A percentile compares a stretch with the other conserved stretches of the same genome.
phyloP scores from a whole-genome alignment of 2,113 vertebrate species.

The Ictidomys tridecemlineatus region DNA sequence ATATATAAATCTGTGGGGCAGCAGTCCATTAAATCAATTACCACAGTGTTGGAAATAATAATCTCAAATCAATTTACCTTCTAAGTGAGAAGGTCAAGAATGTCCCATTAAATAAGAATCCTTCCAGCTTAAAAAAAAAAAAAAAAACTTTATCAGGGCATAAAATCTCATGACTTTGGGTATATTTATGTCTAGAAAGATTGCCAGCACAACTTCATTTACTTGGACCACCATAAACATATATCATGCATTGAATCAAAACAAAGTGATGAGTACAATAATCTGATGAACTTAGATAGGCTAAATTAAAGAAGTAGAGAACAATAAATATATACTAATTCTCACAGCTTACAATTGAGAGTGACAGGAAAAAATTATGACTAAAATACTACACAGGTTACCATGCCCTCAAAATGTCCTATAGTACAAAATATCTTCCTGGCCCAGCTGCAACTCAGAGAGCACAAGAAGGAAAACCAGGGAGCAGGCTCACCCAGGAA shows the following conservation, averaged over 20 bases:
- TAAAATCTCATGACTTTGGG: slow-evolving; percentile 48
- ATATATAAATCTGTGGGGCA: slow-evolving; percentile 40
- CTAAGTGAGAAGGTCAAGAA: slow-evolving; percentile 54
- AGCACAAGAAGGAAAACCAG: neutral
- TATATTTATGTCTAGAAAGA: slow-evolving; percentile 45
- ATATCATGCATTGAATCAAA: slow-evolving; percentile 66
- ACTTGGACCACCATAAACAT: slow-evolving; percentile 38
- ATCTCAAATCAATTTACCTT: slow-evolving; percentile 62
- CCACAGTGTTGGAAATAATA: slow-evolving; percentile 59
- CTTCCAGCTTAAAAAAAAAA: neutral
- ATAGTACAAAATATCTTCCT: slow-evolving; percentile 22
- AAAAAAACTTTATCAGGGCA: neutral
- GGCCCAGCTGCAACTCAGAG: neutral
- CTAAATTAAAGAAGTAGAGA: slow-evolving; percentile 45
- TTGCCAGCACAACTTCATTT: slow-evolving; percentile 67
- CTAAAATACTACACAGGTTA: neutral
- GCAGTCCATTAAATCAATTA: slow-evolving; percentile 59
- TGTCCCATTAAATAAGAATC: slow-evolving; percentile 44
- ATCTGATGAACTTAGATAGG: neutral
- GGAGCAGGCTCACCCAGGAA: neutral
- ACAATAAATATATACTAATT: slow-evolving; percentile 24
- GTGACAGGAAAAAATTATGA: slow-evolving; percentile 28
- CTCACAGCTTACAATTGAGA: slow-evolving; percentile 30
- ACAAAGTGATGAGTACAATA: slow-evolving; percentile 11
- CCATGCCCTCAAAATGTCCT: neutral